Evolutionary conservation across 1,140 invertebrate genomes (phyloP).

Genomic region (Palaemon carinicauda): DNA sequence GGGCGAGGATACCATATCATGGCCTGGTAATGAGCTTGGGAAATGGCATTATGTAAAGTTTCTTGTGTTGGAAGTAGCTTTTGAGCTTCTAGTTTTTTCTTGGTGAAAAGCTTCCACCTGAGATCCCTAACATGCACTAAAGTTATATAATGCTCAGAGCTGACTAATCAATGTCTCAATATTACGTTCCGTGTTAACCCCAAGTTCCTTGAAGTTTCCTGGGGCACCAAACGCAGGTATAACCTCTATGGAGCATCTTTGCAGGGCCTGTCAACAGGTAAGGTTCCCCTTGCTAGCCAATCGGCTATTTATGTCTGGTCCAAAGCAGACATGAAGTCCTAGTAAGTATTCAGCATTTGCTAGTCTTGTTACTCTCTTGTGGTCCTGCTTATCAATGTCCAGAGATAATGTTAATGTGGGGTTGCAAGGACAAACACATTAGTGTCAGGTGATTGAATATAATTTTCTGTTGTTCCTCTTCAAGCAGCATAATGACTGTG

Average conservation of each 20-base stretch:
- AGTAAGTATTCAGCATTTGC: no score
- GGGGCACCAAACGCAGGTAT: no score
- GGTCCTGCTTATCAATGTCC: no score
- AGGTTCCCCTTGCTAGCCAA: not conserved
- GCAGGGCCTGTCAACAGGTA: not conserved
- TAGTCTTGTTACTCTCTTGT: no score
- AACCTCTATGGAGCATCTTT: not conserved
- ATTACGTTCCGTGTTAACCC: not conserved
- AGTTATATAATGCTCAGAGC: not conserved
- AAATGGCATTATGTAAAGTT: no score
- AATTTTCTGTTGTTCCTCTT: no score
- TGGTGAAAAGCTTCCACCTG: slow-evolving; percentile 3
- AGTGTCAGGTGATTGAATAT: no score
- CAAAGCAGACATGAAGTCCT: not conserved
- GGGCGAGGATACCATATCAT: not conserved
- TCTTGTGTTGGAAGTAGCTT: not conserved
- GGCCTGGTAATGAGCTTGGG: not conserved
- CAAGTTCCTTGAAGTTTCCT: not conserved
- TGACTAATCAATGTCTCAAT: not conserved
- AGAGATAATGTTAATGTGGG: no score
- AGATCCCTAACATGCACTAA: not conserved
- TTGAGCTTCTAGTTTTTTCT: not conserved
- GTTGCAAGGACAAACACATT: no score
- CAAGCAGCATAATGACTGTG: no score
- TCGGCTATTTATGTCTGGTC: not conserved